Evolutionary conservation across 2,113 vertebrate genomes (phyloP).

Genomic region (Alouatta palliata): DNA sequence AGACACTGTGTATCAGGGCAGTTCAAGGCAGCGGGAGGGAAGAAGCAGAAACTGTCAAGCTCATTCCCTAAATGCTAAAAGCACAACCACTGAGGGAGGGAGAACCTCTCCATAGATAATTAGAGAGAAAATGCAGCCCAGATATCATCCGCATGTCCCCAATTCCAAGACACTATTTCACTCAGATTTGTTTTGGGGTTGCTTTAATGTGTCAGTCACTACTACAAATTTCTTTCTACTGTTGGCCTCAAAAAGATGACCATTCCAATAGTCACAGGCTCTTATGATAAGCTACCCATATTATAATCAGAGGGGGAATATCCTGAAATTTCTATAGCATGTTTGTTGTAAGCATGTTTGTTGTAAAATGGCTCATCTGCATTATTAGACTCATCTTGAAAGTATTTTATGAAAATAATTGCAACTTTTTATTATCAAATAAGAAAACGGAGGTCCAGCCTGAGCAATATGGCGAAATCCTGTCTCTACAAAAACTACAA

Average conservation of each 20-base stretch:
- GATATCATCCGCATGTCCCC: background rate
- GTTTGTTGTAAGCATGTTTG: background rate
- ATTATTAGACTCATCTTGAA: constrained; percentile 25
- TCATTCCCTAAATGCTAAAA: constrained; percentile 17
- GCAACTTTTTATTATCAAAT: constrained; percentile 30
- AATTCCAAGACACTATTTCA: background rate
- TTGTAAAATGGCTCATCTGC: background rate
- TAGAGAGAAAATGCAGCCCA: background rate
- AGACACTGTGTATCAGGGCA: background rate
- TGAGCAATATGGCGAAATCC: no score
- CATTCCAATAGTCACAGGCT: background rate
- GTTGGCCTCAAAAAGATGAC: constrained; percentile 13
- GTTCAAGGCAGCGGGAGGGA: background rate
- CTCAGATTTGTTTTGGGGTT: background rate
- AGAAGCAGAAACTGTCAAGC: background rate
- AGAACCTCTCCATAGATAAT: background rate
- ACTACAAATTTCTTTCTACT: constrained; percentile 34
- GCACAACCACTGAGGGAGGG: background rate
- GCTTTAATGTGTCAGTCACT: background rate
- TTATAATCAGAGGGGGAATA: background rate
- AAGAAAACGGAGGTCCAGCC: background rate
- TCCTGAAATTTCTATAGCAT: background rate
- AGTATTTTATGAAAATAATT: constrained; percentile 52
- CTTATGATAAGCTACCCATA: background rate
- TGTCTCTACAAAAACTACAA: no score